Percentiles rank a stretch among this genome's conserved stretches.
These are phyloP conservation scores for Scaptomyza polygonia DNA, from an alignment of 2,888 invertebrate genomes.

Conservation along the genomic window DNA sequence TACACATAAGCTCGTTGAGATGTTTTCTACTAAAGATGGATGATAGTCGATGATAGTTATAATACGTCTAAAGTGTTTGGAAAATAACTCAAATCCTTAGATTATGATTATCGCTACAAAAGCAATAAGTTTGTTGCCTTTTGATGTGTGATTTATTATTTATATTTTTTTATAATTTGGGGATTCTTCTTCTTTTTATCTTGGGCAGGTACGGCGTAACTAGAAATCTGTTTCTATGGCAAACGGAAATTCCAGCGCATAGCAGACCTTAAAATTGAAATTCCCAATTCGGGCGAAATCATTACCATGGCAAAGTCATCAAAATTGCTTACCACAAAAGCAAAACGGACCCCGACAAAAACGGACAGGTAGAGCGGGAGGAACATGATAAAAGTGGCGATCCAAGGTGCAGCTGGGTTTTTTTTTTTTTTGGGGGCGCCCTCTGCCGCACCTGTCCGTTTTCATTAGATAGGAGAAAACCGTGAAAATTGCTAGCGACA, in stretches of 20 bases:
- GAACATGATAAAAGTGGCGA: constrained; percentile 15
- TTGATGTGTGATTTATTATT: too few species aligned
- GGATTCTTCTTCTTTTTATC: too few species aligned
- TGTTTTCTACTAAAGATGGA: neutral
- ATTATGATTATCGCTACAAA: too few species aligned
- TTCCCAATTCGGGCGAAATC: constrained; percentile 3
- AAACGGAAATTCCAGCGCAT: neutral
- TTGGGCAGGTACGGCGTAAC: too few species aligned
- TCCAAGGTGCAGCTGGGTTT: neutral
- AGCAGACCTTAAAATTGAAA: neutral
- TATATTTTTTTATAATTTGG: too few species aligned
- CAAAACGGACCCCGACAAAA: constrained; percentile 1
- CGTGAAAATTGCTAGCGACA: constrained; percentile 50
- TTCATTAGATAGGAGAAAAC: constrained; percentile 47
- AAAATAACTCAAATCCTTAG: neutral
- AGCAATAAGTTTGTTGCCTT: too few species aligned
- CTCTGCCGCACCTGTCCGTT: constrained; percentile 63
- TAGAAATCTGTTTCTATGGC: too few species aligned
- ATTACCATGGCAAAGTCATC: constrained; percentile 3
- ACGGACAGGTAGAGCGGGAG: neutral
- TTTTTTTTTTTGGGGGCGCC: constrained; percentile 12
- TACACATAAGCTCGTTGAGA: constrained; percentile 1
- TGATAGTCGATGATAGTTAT: neutral
- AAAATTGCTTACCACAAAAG: neutral
- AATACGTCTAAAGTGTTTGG: neutral